Base-by-base conservation (phyloP, 2,797 vertebrate species). In the Numenius phaeopus region DNA sequence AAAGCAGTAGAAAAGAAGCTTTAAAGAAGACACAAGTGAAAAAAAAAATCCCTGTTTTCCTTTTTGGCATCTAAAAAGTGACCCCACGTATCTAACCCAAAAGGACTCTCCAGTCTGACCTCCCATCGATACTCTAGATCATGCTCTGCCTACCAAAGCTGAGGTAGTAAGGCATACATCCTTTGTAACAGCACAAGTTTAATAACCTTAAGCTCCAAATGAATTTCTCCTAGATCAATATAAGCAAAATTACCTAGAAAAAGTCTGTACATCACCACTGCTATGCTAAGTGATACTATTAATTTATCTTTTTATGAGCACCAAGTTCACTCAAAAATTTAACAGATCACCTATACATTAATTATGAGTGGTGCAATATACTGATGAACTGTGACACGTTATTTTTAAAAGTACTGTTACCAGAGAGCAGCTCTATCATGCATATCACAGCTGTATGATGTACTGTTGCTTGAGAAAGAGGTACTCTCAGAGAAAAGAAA, bases 1-100 rank as follows among this genome's bases (percentile, higher is more conserved):
- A 50, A 87, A 82, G 87, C 23, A 64, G 17, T 15, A 67, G 30
- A 83, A 93, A 71, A 89, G 66, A 69, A 69, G n/a, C 21, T 83
- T 81, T 77, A 81, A 86, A 76, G 57, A 83, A 12, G 15, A 70
- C 19, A 62, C 0, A 2, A 58, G 19, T 34, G 14, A 49, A 83
- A 90, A 44, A n/a, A 91, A 46, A 86, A 67, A 73, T 52, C 8
- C 34, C 39, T 77, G 58, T 76, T 32, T 26, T 57, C 20, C 49
- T 49, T 90, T 77, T 59, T 65, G 23, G 47, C 29, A 65, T 29
- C 58, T 57, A 62, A 40, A 77, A 93, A 58, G 26, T 29, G 11
- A 73, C 14, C 19, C 46, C 2, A 2, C 0, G 1, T 12, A 19
- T 22, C 34, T 55, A 73, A 73, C 4, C 7, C 42, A 40, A 69